phyloP scores from a whole-genome alignment of 1,140 invertebrate genomes.

The Bombus superbus region DNA sequence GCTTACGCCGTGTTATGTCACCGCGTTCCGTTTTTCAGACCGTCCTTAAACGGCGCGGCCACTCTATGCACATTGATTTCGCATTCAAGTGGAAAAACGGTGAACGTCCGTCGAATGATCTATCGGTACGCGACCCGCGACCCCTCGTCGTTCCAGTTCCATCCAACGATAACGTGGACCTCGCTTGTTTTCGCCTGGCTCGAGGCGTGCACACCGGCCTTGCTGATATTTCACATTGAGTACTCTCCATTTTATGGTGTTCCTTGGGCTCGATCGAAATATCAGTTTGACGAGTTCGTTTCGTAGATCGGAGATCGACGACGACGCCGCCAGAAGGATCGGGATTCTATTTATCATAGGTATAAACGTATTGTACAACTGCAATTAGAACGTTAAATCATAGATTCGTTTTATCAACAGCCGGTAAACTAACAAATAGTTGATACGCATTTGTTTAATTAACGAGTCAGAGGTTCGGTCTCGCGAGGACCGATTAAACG shows the following conservation, averaged over 20 bases:
- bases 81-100: slow-evolving; percentile 20
- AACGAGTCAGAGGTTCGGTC: no score
- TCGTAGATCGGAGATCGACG: background rate
- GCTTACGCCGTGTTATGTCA: slow-evolving; percentile 33
- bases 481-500: background rate
- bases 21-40: background rate
- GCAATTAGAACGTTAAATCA: no score
- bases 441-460: no score
- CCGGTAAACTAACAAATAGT: no score
- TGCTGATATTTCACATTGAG: no score
- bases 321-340: background rate
- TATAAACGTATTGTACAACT: no score
- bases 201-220: no score
- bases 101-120: slow-evolving; percentile 22
- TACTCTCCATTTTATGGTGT: no score
- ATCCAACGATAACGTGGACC: background rate
- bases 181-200: background rate
- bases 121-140: slow-evolving; percentile 9
- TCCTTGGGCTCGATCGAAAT: background rate
- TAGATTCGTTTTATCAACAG: no score
- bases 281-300: no score
- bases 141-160: slow-evolving; percentile 11
- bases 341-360: background rate
- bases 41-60: slow-evolving; percentile 26
- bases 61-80: slow-evolving; percentile 30